A percentile compares a stretch with the other conserved stretches of the same genome.
Evolutionary conservation across 2,888 invertebrate genomes (phyloP).

Genomic region (Strigamia maritima): DNA sequence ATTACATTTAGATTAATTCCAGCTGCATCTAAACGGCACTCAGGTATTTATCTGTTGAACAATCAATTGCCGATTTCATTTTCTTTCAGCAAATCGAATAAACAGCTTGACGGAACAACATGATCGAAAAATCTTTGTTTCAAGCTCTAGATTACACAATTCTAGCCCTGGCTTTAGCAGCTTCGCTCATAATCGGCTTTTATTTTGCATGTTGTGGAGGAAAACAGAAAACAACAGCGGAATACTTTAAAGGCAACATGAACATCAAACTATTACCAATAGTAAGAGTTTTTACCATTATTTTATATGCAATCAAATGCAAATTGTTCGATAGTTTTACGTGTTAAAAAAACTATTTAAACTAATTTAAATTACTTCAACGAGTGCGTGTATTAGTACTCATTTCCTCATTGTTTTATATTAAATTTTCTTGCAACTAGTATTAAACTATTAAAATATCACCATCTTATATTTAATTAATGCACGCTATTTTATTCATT

Average conservation of each 20-base stretch:
- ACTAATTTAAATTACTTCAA: too few species aligned
- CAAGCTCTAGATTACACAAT: constrained; percentile 29
- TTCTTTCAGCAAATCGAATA: too few species aligned
- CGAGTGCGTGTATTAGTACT: too few species aligned
- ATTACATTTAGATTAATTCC: too few species aligned
- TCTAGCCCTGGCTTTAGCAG: neutral
- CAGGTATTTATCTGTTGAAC: too few species aligned
- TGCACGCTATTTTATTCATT: neutral
- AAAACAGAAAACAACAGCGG: constrained; percentile 35
- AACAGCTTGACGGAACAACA: too few species aligned
- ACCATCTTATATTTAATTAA: neutral
- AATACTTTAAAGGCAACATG: constrained; percentile 36
- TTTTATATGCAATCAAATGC: too few species aligned
- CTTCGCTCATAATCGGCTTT: constrained; percentile 27
- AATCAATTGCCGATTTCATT: too few species aligned
- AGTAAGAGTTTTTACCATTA: neutral
- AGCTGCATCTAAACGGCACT: too few species aligned
- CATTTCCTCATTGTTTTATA: too few species aligned
- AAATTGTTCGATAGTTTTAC: neutral
- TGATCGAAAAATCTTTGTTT: neutral
- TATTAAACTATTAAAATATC: too few species aligned
- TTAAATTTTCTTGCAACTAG: too few species aligned
- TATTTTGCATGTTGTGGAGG: constrained; percentile 31
- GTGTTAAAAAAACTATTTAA: neutral
- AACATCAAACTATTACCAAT: constrained; percentile 20